Evolutionary conservation across 2,113 vertebrate genomes (phyloP).

Genomic region (Rhea americana): DNA sequence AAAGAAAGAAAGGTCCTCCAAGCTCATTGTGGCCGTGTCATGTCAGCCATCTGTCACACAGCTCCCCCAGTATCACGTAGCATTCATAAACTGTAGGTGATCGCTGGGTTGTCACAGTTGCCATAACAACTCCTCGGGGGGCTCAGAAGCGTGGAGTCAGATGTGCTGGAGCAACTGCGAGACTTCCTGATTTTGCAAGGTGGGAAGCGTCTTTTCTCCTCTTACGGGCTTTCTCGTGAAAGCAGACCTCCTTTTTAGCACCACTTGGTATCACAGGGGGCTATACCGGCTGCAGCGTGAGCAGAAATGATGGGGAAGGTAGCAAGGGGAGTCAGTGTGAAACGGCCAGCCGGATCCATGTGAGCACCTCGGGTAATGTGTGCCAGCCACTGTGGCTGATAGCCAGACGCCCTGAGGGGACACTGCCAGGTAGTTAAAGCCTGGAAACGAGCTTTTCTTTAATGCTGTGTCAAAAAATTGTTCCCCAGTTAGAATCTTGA

Average conservation of each 20-base stretch:
- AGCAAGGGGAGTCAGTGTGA: fast-evolving
- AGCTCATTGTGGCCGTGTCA: fast-evolving
- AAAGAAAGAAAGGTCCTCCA: not conserved
- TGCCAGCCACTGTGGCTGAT: not conserved
- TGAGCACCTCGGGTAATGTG: fast-evolving
- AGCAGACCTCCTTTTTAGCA: not conserved
- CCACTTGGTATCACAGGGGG: not conserved
- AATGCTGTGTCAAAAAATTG: not conserved
- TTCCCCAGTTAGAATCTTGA: not conserved
- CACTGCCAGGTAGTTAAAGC: not conserved
- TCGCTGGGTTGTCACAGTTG: not conserved
- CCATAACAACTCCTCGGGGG: not conserved
- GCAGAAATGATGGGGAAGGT: not conserved
- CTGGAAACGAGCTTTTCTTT: not conserved
- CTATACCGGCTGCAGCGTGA: not conserved
- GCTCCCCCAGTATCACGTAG: no score
- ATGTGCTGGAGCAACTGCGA: fast-evolving
- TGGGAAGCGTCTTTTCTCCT: not conserved
- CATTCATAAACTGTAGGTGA: not conserved
- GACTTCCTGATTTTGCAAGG: not conserved
- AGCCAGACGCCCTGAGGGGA: not conserved
- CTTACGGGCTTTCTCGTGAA: fast-evolving
- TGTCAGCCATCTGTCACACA: not conserved
- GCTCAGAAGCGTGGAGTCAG: fast-evolving
- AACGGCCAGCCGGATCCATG: not conserved